Percentiles rank a stretch among this genome's conserved stretches.
Evolutionary conservation across 1,140 invertebrate species (phyloP).

Genomic region (Tyrophagus putrescentiae): DNA sequence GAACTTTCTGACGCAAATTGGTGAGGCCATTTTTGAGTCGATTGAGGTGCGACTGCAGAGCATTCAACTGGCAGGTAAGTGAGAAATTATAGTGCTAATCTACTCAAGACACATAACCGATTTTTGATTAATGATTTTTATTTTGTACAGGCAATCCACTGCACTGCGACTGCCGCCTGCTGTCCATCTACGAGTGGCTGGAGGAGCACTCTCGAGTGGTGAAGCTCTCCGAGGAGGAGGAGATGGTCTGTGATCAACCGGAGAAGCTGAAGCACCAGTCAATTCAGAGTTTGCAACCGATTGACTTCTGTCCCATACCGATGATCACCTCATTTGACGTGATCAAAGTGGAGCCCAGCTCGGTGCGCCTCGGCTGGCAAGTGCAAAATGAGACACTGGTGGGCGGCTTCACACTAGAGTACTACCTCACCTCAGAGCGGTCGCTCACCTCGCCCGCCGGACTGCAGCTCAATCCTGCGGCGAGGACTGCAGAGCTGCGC

Average conservation of each 20-base stretch:
- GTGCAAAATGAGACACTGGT: slow-evolving; percentile 69
- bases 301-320: slow-evolving; percentile 62
- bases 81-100: too few species aligned
- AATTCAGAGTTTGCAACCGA: slow-evolving; percentile 57
- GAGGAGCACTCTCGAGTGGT: slow-evolving; percentile 60
- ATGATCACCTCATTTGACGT: slow-evolving; percentile 62
- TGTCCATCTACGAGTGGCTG: slow-evolving; percentile 74
- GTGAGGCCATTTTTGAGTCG: slow-evolving; percentile 40
- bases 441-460: slow-evolving; percentile 32
- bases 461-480: slow-evolving; percentile 44
- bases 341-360: slow-evolving; percentile 70
- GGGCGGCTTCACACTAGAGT: slow-evolving; percentile 66
- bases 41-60: slow-evolving; percentile 33
- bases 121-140: slow-evolving; percentile 17
- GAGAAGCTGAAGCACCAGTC: slow-evolving; percentile 53
- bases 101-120: too few species aligned
- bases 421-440: slow-evolving; percentile 51
- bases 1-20: slow-evolving; percentile 66
- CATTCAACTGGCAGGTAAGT: slow-evolving; percentile 31
- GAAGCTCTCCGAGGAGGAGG: slow-evolving; percentile 26
- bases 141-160: slow-evolving; percentile 67
- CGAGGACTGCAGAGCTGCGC: slow-evolving; percentile 52
- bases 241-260: slow-evolving; percentile 56
- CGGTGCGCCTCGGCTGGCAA: slow-evolving; percentile 72
- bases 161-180: slow-evolving; percentile 61